Conservation (phyloP, 2,888 invertebrate species). For the Hoplodrina blanda region DNA sequence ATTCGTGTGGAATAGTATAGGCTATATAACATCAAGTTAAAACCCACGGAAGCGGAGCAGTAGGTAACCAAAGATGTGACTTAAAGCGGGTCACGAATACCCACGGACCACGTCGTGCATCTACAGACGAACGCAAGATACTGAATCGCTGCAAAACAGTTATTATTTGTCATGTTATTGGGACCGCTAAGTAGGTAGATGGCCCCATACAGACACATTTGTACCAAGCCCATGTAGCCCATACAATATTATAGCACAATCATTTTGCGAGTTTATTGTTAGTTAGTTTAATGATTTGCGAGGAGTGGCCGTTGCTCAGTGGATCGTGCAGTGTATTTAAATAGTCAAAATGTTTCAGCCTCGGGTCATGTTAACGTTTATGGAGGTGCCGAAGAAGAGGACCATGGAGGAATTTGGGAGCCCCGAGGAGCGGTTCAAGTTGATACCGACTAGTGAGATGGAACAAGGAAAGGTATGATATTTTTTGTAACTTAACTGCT, state of each 20-base stretch:
- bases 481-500: background rate
- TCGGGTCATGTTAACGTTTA: constrained; percentile 63
- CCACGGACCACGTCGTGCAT: background rate
- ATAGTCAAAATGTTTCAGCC: constrained; percentile 64
- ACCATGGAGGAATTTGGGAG: constrained; percentile 28
- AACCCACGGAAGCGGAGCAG: too few species aligned
- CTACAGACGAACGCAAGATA: constrained; percentile 5
- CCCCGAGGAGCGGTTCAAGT: constrained; percentile 51
- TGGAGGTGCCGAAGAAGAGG: constrained; percentile 57
- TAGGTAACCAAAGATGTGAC: too few species aligned
- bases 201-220: constrained; percentile 23
- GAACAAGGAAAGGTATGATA: constrained; percentile 30
- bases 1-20: too few species aligned
- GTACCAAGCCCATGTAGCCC: constrained; percentile 41
- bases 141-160: constrained; percentile 30
- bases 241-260: constrained; percentile 55
- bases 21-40: too few species aligned
- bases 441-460: constrained; percentile 34
- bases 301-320: constrained; percentile 59
- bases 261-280: constrained; percentile 61
- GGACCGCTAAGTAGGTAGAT: constrained; percentile 21
- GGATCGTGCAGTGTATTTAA: constrained; percentile 41
- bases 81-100: background rate
- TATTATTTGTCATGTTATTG: constrained; percentile 25
- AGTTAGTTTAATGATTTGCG: constrained; percentile 60